Conservation (phyloP, 2,888 invertebrate genomes). For the Gortyna flavago region DNA sequence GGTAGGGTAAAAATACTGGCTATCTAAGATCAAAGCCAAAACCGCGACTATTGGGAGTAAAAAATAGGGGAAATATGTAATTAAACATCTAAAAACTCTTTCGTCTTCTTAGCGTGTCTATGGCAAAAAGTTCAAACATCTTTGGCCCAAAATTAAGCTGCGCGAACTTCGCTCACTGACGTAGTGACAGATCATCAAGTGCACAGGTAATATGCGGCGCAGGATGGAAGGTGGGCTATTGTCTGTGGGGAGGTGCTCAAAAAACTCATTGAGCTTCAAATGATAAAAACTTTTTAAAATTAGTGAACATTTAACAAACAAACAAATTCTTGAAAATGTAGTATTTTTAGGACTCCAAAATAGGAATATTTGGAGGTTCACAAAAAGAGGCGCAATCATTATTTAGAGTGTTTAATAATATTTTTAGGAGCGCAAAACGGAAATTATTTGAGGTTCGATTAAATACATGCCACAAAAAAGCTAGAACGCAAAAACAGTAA, state of each 20-base stretch:
- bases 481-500: conserved; percentile 18
- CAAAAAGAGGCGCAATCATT: background rate
- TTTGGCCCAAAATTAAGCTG: too few relatives aligned
- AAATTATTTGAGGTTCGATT: background rate
- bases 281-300: background rate
- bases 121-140: too few relatives aligned
- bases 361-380: background rate
- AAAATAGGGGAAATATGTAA: background rate
- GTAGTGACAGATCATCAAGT: too few relatives aligned
- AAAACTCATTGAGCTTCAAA: background rate
- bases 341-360: background rate
- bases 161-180: too few relatives aligned
- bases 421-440: background rate
- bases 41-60: background rate
- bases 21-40: background rate
- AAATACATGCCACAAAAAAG: background rate
- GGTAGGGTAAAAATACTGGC: background rate
- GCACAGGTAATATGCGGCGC: too few relatives aligned
- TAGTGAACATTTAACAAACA: too few relatives aligned
- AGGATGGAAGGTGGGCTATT: too few relatives aligned
- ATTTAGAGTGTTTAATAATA: background rate
- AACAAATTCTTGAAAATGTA: too few relatives aligned
- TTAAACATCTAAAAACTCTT: background rate
- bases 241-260: background rate
- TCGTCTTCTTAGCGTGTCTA: background rate